These are phyloP conservation scores for Rhabditophanes sp. DNA, from an alignment of 2,888 invertebrate species.

Conservation along the genomic window DNA sequence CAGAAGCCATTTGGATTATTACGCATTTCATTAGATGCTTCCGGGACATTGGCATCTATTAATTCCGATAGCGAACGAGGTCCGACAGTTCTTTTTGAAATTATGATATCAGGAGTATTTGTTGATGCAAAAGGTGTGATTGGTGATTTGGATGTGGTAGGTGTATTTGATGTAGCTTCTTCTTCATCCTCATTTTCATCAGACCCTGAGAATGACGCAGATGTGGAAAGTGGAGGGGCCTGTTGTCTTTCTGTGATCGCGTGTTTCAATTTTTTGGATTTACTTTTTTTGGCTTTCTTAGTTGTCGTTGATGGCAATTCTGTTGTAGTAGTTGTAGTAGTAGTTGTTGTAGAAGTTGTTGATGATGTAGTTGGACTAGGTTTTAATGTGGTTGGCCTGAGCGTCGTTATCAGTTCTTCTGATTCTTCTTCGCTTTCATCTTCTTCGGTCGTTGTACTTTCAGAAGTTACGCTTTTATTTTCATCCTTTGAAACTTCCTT, in stretches of 20 bases:
- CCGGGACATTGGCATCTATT: conserved; percentile 8
- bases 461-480: not conserved
- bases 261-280: conserved; percentile 4
- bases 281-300: conserved; percentile 2
- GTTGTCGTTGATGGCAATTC: conserved; percentile 6
- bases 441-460: conserved; percentile 6
- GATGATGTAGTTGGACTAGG: not conserved
- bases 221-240: too few species aligned
- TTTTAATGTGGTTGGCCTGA: not conserved
- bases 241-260: conserved; percentile 5
- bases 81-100: too few species aligned
- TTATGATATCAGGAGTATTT: too few species aligned
- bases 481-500: not conserved
- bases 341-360: conserved; percentile 7
- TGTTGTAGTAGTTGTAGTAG: conserved; percentile 5
- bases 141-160: not conserved
- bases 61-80: too few species aligned
- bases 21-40: conserved; percentile 2
- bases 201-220: conserved; percentile 1
- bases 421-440: conserved; percentile 3
- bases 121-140: not conserved
- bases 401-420: not conserved
- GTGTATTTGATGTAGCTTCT: not conserved
- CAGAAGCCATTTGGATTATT: conserved; percentile 25
- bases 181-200: not conserved